Base-by-base conservation (phyloP, 2,888 invertebrate species). In the Pachymerium ferrugineum region DNA sequence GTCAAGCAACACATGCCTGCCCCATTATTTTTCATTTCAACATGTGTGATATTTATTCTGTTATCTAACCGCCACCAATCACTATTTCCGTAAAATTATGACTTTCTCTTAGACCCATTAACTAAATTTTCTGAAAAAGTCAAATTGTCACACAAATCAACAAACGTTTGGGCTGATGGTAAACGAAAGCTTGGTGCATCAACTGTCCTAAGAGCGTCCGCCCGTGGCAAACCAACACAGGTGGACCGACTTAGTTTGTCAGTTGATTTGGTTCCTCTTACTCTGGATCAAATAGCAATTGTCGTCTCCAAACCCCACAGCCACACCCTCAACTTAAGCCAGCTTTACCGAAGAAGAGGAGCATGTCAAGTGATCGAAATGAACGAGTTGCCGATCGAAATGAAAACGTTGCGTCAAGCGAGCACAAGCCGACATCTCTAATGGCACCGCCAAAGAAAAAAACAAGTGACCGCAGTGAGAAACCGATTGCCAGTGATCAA, bases 251-350 rank as follows among this genome's bases (percentile, higher is more conserved):
- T 47, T 47, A 47, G 47, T 47, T 47, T 47, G 47, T 47, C 47
- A 47, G 47, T 47, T 47, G 47, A 47, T 19, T 47, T 47, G 16
- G 47, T 47, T 47, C 47, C 47, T 47, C 47, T 47, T 47, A 47
- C 47, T 47, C 47, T 47, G 47, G 22, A 47, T 47, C 47, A 47
- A 47, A 47, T 47, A 47, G 47, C 47, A 47, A 47, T 47, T 47
- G 47, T 47, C 47, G 47, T 47, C 47, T 47, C 47, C 47, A 47
- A 47, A 47, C 47, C 47, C 47, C 47, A 47, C 47, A 47, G 47
- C 47, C 47, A 47, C 47, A 47, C 47, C 47, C 14, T n/a, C 47
- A 47, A 47, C 47, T 16, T 47, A 47, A 47, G 22, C 47, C 47
- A 19, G 47, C 47, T 47, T 47, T 47, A 47, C 47, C 47, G 19